Evolutionary conservation across 1,140 invertebrate genomes (phyloP), one percentile per base, ranked within the genome.

Genomic region (Hylyphantes graminicola): DNA sequence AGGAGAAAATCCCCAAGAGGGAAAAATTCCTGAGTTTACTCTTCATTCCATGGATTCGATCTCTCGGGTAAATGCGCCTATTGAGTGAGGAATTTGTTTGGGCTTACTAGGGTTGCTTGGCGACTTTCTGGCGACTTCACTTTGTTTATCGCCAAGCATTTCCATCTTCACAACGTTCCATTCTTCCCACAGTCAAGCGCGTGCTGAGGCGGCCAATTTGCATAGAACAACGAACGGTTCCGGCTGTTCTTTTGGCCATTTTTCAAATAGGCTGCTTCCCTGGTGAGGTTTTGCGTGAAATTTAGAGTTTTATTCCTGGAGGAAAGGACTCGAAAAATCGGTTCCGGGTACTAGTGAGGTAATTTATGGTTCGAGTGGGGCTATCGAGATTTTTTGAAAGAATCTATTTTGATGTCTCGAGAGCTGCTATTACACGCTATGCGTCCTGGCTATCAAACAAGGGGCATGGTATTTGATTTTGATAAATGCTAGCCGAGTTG

Each of bases 221-320:
- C 76, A 79, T 79, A 68, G 76, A 19, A 79, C 76, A 79, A 61
- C 76, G 64, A 79, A 53, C n/a, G 48, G 21, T 79, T 68, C 76
- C 76, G 76, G 76, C 63, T 48, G 76, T 54, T 79, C 68, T 79
- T 79, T 79, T 79, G 68, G 57, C 76, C 76, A 79, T 79, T 79
- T 79, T 79, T 79, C 76, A 79, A 79, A 79, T 57, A 8, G 57
- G n/a, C 57, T 79, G 48, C 76, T 67, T 72, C 76, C 15, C 68
- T 67, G 57, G 76, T 68, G 6, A 79, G 64, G 8, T 21, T 79
- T 68, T 19, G 76, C 76, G 76, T 79, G 76, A 79, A 79, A 79
- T 75, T 75, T 50, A 53, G 19, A 35, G 53, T 59, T 59, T 75
- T 54, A 53, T 61, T 61, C 15, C 17, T 21, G 19, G 64, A 65